Evolutionary conservation across 2,113 vertebrate species (phyloP).

Genomic region (Antechinus stuartii): DNA sequence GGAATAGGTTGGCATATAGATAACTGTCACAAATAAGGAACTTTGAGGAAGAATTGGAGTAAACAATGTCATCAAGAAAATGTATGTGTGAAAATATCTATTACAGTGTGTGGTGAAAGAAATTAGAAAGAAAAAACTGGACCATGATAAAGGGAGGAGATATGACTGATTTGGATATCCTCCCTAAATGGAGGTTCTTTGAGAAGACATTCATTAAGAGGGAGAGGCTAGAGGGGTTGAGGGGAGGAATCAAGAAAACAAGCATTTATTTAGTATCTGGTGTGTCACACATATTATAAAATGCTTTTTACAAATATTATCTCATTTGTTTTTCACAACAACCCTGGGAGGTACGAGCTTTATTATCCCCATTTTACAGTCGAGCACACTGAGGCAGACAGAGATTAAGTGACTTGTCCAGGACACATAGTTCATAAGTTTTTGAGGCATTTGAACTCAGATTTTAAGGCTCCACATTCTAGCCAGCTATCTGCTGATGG

Average conservation of each 20-base stretch:
- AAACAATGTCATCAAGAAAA: no score
- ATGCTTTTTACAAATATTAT: neutral
- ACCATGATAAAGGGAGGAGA: neutral
- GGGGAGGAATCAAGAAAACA: neutral
- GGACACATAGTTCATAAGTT: neutral
- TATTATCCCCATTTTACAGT: neutral
- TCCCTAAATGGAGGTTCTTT: neutral
- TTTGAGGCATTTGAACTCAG: neutral
- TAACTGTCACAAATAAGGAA: no score
- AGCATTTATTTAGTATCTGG: neutral
- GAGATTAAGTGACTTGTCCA: neutral
- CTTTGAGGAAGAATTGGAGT: no score
- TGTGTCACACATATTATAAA: neutral
- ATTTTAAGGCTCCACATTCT: neutral
- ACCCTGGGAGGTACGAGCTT: neutral
- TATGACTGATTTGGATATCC: neutral
- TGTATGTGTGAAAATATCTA: no score
- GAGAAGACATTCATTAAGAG: neutral
- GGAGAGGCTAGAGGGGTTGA: neutral
- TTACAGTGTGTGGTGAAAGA: neutral
- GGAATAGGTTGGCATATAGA: no score
- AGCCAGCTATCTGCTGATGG: neutral
- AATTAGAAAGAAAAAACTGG: neutral
- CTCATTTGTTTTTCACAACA: neutral
- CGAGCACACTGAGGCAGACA: neutral